Evolutionary conservation across 1,140 invertebrate species (phyloP).

Genomic region (Eufriesea mexicana): DNA sequence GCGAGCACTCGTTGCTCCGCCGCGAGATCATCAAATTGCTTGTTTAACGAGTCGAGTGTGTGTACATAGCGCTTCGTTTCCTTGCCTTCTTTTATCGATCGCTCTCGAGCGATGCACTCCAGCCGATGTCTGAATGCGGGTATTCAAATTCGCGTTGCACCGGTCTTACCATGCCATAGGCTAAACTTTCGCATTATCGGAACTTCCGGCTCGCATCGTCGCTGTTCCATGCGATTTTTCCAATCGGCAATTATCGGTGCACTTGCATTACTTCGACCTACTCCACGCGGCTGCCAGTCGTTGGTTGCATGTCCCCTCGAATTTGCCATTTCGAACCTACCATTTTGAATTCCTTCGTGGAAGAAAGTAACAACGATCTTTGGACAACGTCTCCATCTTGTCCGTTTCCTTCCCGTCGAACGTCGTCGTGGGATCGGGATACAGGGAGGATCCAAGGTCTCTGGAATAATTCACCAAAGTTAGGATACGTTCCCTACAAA

Average conservation of each 20-base stretch:
- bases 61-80: conserved; percentile 37
- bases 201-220: background rate
- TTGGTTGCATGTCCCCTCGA: no score
- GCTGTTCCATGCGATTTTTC: no score
- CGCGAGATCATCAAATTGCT: conserved; percentile 39
- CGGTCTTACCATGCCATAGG: background rate
- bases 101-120: conserved; percentile 23
- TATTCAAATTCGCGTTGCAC: conserved; percentile 20
- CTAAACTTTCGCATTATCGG: background rate
- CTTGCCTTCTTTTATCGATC: conserved; percentile 43
- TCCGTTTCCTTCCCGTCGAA: no score
- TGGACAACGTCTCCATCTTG: no score
- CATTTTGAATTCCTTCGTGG: no score
- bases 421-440: no score
- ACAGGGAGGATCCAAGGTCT: no score
- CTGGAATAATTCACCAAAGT: no score
- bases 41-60: conserved; percentile 33
- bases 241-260: background rate
- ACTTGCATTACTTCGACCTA: background rate
- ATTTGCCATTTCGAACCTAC: background rate
- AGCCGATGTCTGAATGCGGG: conserved; percentile 9
- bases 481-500: no score
- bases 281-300: no score
- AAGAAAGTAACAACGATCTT: no score
- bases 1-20: background rate